These are phyloP conservation scores for Bemisia tabaci DNA, from an alignment of 1,140 invertebrate genomes.

Conservation along the genomic window DNA sequence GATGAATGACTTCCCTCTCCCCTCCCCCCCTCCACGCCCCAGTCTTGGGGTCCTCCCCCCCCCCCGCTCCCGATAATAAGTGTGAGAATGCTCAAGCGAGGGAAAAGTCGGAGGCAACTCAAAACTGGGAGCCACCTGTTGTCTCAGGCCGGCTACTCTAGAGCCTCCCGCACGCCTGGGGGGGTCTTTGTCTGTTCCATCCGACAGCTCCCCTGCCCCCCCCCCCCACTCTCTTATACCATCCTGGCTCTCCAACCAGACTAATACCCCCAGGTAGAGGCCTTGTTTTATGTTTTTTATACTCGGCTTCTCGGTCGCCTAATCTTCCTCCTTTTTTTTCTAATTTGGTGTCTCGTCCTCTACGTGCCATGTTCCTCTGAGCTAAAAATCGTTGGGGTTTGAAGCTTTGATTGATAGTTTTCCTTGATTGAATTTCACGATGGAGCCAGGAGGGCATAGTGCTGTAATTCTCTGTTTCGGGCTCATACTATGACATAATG, in stretches of 20 bases:
- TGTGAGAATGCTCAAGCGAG: neutral
- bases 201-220: neutral
- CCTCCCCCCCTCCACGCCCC: neutral
- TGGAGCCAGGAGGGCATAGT: too few relatives aligned
- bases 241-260: neutral
- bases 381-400: too few relatives aligned
- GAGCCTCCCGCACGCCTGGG: neutral
- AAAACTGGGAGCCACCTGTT: neutral
- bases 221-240: neutral
- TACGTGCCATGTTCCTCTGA: too few relatives aligned
- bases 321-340: neutral
- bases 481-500: too few relatives aligned
- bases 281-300: neutral
- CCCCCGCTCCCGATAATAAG: neutral
- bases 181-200: neutral
- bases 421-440: too few relatives aligned
- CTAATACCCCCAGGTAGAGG: neutral
- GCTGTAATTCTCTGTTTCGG: too few relatives aligned
- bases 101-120: neutral
- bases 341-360: neutral
- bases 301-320: neutral
- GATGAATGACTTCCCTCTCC: neutral
- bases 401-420: too few relatives aligned
- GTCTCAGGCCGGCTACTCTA: neutral
- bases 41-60: neutral